Base-by-base conservation (phyloP, 35 echinoderm and acorn worm genomes). In the Diadema setosum region DNA sequence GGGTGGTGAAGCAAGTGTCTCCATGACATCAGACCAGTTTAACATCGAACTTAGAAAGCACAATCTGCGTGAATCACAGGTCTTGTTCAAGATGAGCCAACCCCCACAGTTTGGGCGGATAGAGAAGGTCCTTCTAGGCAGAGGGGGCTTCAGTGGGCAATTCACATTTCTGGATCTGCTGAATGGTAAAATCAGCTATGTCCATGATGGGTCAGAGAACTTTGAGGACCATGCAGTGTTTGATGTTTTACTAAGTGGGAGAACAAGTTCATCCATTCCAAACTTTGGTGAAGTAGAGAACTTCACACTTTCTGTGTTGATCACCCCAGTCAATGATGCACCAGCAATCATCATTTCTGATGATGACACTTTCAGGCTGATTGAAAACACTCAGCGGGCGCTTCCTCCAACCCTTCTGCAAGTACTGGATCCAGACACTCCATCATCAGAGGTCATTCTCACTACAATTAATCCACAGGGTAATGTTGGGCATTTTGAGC, bases 131-230 rank as follows among this genome's bases (percentile, higher is more conserved):
- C 86, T 94, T 17, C 83, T 91, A 21, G 44, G 92, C n/a, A 83
- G 75, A 16, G 85, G 87, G n/a, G 83, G 90, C 29, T 44, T 84
- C 59, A 67, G 78, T 0, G 81, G 52, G 15, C 69, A 82, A 46
- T 99, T 99, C 55, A 99, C 96, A 2, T 83, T 92, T 8, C 93
- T 99, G 0, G 96, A 99, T 84, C 50, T 99, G 46, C 83, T 61
- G 14, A 93, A 88, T 20, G 84, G 81, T 39, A 94, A 94, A 82
- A 90, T 99, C 36, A 94, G 81, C 35, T 99, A 99, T 52, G 50
- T 87, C 21, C 96, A 99, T 61, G 96, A 99, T 90, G 93, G 96
- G 41, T 92, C 89, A 7, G 96, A 99, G 83, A 94, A 99, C 63
- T 99, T 91, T 70, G 42, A 82, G 42, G 96, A 99, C 85, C 76